Conservation (phyloP, 2,888 invertebrate genomes). For the Epinotia brunnichana region DNA sequence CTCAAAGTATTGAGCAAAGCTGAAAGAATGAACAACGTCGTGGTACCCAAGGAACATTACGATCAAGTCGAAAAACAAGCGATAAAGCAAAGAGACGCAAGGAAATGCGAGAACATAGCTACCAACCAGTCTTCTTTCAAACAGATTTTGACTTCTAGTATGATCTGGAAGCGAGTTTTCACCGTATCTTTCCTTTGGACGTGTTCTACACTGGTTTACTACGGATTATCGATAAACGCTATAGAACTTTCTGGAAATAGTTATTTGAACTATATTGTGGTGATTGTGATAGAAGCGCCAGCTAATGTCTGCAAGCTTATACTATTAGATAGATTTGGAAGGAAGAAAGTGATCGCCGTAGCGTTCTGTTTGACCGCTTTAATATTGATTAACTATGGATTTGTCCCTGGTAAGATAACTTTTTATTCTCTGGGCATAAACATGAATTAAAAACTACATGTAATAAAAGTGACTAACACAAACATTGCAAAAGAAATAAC, state of each 20-base stretch:
- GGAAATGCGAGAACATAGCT: constrained; percentile 66
- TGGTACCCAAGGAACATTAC: constrained; percentile 77
- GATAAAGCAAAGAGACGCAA: constrained; percentile 70
- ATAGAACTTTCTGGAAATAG: constrained; percentile 89
- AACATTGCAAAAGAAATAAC: neutral
- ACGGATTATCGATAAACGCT: constrained; percentile 91
- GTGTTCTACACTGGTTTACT: constrained; percentile 90
- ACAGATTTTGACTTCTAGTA: constrained; percentile 73
- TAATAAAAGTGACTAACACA: neutral
- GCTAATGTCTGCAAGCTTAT: constrained; percentile 87
- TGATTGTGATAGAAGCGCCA: constrained; percentile 88
- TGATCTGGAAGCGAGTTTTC: constrained; percentile 84
- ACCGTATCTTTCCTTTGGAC: constrained; percentile 91
- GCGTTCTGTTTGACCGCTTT: constrained; percentile 86
- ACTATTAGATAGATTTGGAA: constrained; percentile 86
- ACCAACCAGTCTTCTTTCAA: constrained; percentile 72
- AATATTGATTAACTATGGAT: constrained; percentile 85
- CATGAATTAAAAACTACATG: no score
- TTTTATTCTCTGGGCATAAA: neutral
- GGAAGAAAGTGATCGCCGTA: constrained; percentile 85
- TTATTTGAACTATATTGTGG: constrained; percentile 89
- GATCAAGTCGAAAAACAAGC: constrained; percentile 76
- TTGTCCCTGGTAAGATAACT: constrained; percentile 81
- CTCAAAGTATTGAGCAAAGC: constrained; percentile 85
- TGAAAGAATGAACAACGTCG: constrained; percentile 85